phyloP scores from a whole-genome alignment of 2,888 invertebrate genomes.

The Carabus problematicus region DNA sequence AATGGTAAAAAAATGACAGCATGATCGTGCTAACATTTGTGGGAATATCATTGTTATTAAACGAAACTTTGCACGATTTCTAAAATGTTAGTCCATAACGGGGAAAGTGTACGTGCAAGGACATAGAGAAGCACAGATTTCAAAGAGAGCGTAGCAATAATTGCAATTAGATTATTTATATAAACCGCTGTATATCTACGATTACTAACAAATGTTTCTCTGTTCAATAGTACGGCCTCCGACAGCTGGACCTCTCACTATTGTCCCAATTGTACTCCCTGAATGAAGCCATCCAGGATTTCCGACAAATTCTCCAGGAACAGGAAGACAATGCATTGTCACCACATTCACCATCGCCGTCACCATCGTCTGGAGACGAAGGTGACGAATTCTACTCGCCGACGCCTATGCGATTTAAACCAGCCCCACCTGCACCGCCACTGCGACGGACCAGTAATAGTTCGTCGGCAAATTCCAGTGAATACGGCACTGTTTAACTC shows the following conservation, averaged over 20 bases:
- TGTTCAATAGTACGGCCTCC: slow-evolving; percentile 82
- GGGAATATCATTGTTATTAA: slow-evolving; percentile 41
- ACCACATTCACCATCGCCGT: slow-evolving; percentile 63
- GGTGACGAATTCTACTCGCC: slow-evolving; percentile 53
- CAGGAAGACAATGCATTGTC: slow-evolving; percentile 58
- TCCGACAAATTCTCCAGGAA: slow-evolving; percentile 73
- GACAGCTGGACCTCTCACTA: slow-evolving; percentile 87
- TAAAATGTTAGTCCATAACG: slow-evolving; percentile 39
- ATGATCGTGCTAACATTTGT: slow-evolving; percentile 34
- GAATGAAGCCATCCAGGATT: slow-evolving; percentile 91
- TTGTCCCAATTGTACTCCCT: slow-evolving; percentile 91
- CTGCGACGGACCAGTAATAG: slow-evolving; percentile 55
- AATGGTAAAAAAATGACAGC: no score
- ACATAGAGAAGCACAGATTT: no score
- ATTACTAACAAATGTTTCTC: slow-evolving; percentile 27
- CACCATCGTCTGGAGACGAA: slow-evolving; percentile 63
- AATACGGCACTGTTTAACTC: slow-evolving; percentile 48
- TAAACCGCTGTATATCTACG: no score
- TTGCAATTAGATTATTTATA: no score
- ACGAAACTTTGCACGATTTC: slow-evolving; percentile 37
- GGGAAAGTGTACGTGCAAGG: slow-evolving; percentile 29
- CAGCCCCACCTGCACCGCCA: slow-evolving; percentile 60
- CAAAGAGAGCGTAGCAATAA: no score
- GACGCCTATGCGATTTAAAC: slow-evolving; percentile 55
- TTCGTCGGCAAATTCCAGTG: slow-evolving; percentile 52